Base-by-base conservation (phyloP, 2,888 invertebrate species). In the Drosophila incognita region DNA sequence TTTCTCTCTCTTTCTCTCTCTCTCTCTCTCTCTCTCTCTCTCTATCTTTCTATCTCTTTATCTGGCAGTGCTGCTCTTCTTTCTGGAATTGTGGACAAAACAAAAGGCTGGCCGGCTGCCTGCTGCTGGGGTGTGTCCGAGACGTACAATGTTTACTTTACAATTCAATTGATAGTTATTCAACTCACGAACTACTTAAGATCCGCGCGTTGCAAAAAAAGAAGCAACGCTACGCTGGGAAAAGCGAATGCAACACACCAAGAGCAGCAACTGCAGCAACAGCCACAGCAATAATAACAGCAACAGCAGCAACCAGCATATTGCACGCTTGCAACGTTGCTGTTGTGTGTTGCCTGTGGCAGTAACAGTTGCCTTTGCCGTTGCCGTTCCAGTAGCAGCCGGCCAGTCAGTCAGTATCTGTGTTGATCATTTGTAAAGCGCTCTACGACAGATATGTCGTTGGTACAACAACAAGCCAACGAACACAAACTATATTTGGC, bases 161-260 rank as follows among this genome's bases (percentile, higher is more conserved):
- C 91, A 89, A 90, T 89, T 89, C 91, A 90, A 90, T 90, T 88
- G 91, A 90, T 89, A 89, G 87, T 90, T 89, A 89, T 89, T 90
- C 89, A 87, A 90, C 89, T 90, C 89, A 90, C 89, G 89, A 90
- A 89, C 90, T 88, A 88, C 89, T 88, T 90, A 90, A 89, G 89
- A 84, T 76, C 83, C 83, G 74, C 78, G 81, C 80, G 80, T 83
- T 79, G 74, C 79, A 57, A n/a, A 27, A 80, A 77, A 77, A 75
- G 76, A 78, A 82, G 84, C 87, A 76, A 76, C 89, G 76, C 79
- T 72, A 79, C 81, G 63, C 84, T 84, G 89, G 87, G 89, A 84
- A 88, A 73, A 75, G 51, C 63, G 66, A 69, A 56, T 77, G 77
- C 69, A 79, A 51, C 68, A 69, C 54, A 54, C 21, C 58, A 63